Conservation (phyloP, 2,113 vertebrate genomes). For the Macquaria ambigua region DNA sequence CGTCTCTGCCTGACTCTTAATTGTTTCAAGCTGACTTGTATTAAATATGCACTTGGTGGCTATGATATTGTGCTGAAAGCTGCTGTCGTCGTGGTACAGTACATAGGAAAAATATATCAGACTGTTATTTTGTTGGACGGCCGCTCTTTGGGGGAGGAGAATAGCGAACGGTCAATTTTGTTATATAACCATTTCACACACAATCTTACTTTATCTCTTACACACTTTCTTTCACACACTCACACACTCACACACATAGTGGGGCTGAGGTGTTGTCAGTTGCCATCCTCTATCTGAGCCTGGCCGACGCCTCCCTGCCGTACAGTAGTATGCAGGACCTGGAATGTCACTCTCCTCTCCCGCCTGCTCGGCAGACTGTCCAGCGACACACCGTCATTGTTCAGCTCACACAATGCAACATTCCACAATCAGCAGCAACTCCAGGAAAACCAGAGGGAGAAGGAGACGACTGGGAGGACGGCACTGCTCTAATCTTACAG, state of each 20-base stretch:
- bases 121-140: neutral
- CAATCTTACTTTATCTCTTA: neutral
- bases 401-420: constrained; percentile 56
- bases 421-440: constrained; percentile 62
- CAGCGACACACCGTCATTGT: constrained; percentile 45
- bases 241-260: neutral
- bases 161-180: neutral
- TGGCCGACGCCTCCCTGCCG: neutral
- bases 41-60: neutral
- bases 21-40: neutral
- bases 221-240: neutral
- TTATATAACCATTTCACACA: neutral
- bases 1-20: neutral
- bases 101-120: neutral
- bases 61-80: neutral
- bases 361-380: constrained; percentile 9
- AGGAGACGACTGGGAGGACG: constrained; percentile 47
- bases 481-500: constrained; percentile 55
- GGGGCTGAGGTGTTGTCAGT: neutral
- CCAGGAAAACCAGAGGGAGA: constrained; percentile 39
- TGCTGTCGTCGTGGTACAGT: neutral
- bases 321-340: constrained; percentile 17
- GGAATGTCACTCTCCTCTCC: constrained; percentile 32
- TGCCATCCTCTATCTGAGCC: constrained; percentile 1
- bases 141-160: neutral